Evolutionary conservation across 2,888 invertebrate species (phyloP).

Genomic region (Chymomyza amoena): DNA sequence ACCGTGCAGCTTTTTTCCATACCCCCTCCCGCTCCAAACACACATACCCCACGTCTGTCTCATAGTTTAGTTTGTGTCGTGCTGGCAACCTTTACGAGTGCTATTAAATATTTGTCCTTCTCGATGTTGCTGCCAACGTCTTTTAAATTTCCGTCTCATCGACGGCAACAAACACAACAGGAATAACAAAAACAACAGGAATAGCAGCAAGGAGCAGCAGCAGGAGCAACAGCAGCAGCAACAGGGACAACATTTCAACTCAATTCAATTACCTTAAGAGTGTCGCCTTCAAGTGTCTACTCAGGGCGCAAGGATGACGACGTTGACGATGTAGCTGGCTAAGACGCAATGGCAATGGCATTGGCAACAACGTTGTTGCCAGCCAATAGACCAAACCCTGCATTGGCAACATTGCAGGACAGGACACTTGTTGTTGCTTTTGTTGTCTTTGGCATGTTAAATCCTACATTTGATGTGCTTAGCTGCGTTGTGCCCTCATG

Average conservation of each 20-base stretch:
- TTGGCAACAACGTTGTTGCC: constrained; percentile 1
- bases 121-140: constrained; percentile 21
- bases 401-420: constrained; percentile 6
- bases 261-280: constrained; percentile 77
- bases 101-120: constrained; percentile 65
- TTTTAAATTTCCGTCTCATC: constrained; percentile 64
- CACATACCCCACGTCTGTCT: not conserved
- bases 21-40: not conserved
- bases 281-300: constrained; percentile 68
- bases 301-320: constrained; percentile 26
- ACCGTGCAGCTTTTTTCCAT: not conserved
- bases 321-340: constrained; percentile 18
- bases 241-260: constrained; percentile 66
- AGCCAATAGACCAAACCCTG: constrained; percentile 15
- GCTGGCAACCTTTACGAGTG: constrained; percentile 36
- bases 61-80: not conserved
- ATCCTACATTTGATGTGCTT: constrained; percentile 72
- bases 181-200: constrained; percentile 20
- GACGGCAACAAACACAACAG: constrained; percentile 28
- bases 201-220: constrained; percentile 27
- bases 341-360: constrained; percentile 23
- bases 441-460: constrained; percentile 64
- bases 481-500: constrained; percentile 29
- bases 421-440: constrained; percentile 31
- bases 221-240: constrained; percentile 27